Base-by-base conservation (phyloP, 1,140 invertebrate species). In the Eubasilissa regina region DNA sequence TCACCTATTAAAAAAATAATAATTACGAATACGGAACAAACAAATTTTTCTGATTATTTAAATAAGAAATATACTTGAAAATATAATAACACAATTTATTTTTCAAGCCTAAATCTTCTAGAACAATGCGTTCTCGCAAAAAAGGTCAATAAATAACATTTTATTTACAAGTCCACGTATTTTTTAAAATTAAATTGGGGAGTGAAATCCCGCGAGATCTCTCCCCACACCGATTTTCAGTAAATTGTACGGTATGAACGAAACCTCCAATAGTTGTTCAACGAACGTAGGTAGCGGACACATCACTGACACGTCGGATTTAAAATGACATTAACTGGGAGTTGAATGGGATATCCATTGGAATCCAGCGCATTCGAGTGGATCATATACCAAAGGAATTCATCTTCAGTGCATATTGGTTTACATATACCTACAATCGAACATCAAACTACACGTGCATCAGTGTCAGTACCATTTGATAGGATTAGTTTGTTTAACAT, bases 221-320 rank as follows among this genome's bases (percentile, higher is more conserved):
- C 48, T 15, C 48, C n/a, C 48, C 9, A 8, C 3, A 8, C 48
- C 3, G n/a, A 8, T 51, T 51, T 51, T 15, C 48, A 13, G n/a
- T 4, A 51, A 15, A 15, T 51, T 0, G 11, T 51, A 1, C 48
- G 9, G n/a, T 51, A 15, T 3, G 48, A 13, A 13, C 48, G 8
- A 12, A 51, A 8, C 48, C 48, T 51, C 48, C n/a, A 13, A 12
- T 8, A 51, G 11, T 51, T 51, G 48, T 51, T 51, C 48, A 15
- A 8, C 60, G 35, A 64, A 64, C 6, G 4, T 4, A 60, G 56
- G 15, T 62, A 62, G 13, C 21, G 21, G 21, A 62, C 58, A 15
- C 11, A 64, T 64, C n/a, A 43, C 60, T 62, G 58, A 62, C 21
- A 62, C 12, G 58, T 43, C 25, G 12, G 13, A 64, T 13, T 43